phyloP scores from a whole-genome alignment of 2,113 vertebrate species.

The Carlito syrichta region DNA sequence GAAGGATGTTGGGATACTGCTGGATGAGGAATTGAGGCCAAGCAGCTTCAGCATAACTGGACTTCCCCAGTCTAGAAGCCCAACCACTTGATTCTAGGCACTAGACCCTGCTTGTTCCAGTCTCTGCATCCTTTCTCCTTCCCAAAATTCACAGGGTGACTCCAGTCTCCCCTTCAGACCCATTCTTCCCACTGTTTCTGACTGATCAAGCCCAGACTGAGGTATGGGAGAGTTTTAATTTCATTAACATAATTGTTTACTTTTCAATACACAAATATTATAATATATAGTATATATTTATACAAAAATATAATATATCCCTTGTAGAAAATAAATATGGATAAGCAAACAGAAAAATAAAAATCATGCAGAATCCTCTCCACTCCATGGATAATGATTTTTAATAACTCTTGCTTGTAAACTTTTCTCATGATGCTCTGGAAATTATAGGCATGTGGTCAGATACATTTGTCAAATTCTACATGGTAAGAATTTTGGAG shows the following conservation, averaged over 20 bases:
- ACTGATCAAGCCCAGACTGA: background rate
- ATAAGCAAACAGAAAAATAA: background rate
- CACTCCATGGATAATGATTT: background rate
- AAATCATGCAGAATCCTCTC: background rate
- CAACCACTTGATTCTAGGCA: background rate
- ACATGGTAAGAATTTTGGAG: too few relatives aligned
- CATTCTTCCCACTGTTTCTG: background rate
- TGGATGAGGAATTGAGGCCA: background rate
- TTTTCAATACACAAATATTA: background rate
- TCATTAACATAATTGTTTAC: background rate
- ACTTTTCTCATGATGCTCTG: background rate
- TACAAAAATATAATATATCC: too few relatives aligned
- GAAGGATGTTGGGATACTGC: background rate
- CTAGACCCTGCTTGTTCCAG: fast-evolving
- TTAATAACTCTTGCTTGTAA: background rate
- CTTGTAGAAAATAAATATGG: background rate
- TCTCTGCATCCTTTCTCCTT: background rate
- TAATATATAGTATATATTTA: too few relatives aligned
- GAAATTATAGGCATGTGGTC: background rate
- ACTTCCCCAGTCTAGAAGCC: background rate
- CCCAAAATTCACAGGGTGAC: background rate
- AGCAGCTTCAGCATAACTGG: background rate
- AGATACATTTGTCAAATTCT: background rate
- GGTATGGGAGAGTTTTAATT: background rate
- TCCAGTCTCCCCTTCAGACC: too few relatives aligned